A percentile compares a stretch with the other conserved stretches of the same genome.
Evolutionary conservation across 2,113 vertebrate species (phyloP).

Genomic region (Raphicerus campestris): DNA sequence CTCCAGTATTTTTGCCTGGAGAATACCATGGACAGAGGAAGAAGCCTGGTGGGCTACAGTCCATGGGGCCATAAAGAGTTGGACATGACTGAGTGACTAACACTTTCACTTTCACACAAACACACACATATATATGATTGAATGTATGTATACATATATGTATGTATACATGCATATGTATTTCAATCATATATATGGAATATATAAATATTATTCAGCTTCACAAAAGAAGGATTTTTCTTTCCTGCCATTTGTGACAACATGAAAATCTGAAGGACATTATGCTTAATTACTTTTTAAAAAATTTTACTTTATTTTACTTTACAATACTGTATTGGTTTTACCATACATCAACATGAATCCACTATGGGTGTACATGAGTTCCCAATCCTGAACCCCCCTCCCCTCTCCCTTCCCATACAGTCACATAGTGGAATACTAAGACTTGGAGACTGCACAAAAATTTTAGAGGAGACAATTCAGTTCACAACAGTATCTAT

Average conservation of each 20-base stretch:
- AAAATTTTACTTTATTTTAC: too few species aligned
- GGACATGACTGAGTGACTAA: background rate
- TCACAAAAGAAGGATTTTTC: background rate
- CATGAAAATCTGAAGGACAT: background rate
- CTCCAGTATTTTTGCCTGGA: background rate
- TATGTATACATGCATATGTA: background rate
- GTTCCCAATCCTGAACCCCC: too few species aligned
- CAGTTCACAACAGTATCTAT: background rate
- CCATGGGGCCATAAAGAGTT: background rate
- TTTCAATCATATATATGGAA: background rate
- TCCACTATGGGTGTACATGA: too few species aligned
- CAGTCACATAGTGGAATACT: background rate
- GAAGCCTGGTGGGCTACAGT: background rate
- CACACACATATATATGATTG: background rate
- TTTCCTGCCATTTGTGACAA: background rate
- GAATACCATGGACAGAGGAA: background rate
- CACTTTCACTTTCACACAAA: background rate
- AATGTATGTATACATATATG: background rate
- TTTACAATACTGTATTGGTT: too few species aligned
- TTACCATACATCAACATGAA: too few species aligned
- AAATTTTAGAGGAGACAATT: background rate
- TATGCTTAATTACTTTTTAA: background rate
- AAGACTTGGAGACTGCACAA: background rate
- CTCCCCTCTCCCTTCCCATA: too few species aligned
- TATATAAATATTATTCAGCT: background rate